phyloP scores from a whole-genome alignment of 2,888 invertebrate genomes.

The Pherbina coryleti region DNA sequence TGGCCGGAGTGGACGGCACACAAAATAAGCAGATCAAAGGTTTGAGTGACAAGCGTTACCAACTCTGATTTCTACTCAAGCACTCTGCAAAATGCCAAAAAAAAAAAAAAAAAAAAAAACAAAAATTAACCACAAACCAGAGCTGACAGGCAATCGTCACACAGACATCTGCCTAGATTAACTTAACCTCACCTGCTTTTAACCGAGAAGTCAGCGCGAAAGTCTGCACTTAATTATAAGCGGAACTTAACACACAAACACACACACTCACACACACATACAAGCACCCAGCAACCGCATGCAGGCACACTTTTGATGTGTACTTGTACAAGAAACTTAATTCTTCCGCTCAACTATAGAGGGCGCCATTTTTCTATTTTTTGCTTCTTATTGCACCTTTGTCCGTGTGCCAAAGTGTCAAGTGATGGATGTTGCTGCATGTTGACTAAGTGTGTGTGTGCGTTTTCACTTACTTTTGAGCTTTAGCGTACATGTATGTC shows the following conservation, averaged over 20 bases:
- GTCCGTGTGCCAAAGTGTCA: conserved; percentile 27
- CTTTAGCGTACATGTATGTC: not conserved
- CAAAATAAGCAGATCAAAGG: too few relatives aligned
- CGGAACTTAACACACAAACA: too few relatives aligned
- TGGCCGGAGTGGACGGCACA: too few relatives aligned
- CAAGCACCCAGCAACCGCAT: not conserved
- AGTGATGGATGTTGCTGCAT: conserved; percentile 42
- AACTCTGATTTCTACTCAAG: too few relatives aligned
- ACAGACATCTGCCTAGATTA: not conserved
- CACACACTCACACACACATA: too few relatives aligned
- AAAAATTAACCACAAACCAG: too few relatives aligned
- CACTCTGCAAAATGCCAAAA: too few relatives aligned
- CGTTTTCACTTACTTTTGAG: not conserved
- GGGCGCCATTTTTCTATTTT: not conserved
- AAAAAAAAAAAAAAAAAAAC: too few relatives aligned
- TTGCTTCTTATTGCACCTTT: not conserved
- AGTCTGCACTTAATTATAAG: not conserved
- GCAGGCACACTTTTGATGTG: not conserved
- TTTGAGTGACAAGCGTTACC: not conserved
- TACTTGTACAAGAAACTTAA: not conserved
- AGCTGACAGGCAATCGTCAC: not conserved
- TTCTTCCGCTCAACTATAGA: not conserved
- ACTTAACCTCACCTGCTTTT: not conserved
- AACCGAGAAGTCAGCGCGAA: not conserved
- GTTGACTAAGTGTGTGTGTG: conserved; percentile 40